Percentiles rank a stretch among this genome's conserved stretches.
Evolutionary conservation across 2,888 invertebrate genomes (phyloP).

Genomic region (Geophilus truncorum): DNA sequence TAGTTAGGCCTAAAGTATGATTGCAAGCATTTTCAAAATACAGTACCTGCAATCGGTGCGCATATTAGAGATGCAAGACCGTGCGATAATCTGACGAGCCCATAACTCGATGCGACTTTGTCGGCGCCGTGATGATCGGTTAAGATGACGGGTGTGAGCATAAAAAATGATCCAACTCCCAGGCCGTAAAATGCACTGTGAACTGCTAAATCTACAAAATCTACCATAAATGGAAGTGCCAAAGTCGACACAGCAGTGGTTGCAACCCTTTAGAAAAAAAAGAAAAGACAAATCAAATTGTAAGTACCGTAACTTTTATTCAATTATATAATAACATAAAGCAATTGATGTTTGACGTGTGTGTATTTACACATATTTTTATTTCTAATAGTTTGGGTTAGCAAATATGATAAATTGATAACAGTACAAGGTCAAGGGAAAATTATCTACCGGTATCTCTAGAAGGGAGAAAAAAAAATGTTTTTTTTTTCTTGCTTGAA

Average conservation of each 20-base stretch:
- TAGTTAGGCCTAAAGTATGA: not conserved
- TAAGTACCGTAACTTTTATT: not conserved
- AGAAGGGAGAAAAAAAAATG: too few relatives aligned
- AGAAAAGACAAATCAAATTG: not conserved
- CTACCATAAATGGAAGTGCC: conserved; percentile 60
- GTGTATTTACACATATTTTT: too few relatives aligned
- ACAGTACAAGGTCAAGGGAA: too few relatives aligned
- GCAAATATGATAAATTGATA: too few relatives aligned
- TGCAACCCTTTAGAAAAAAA: conserved; percentile 56
- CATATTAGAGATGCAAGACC: conserved; percentile 67
- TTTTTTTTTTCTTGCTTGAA: too few relatives aligned
- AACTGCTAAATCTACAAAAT: conserved; percentile 61
- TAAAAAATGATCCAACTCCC: conserved; percentile 71
- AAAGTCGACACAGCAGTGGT: conserved; percentile 65
- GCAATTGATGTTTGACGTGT: too few relatives aligned
- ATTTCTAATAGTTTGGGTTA: too few relatives aligned
- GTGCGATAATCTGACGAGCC: conserved; percentile 69
- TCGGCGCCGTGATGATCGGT: conserved; percentile 70
- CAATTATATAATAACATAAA: too few relatives aligned
- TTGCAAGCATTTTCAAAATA: not conserved
- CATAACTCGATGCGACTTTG: conserved; percentile 68
- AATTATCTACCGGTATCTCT: too few relatives aligned
- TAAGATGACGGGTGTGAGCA: conserved; percentile 65
- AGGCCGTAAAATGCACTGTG: conserved; percentile 65
- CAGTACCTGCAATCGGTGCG: conserved; percentile 63